phyloP scores from a whole-genome alignment of 2,797 vertebrate genomes.

The Rousettus madagascariensis region DNA sequence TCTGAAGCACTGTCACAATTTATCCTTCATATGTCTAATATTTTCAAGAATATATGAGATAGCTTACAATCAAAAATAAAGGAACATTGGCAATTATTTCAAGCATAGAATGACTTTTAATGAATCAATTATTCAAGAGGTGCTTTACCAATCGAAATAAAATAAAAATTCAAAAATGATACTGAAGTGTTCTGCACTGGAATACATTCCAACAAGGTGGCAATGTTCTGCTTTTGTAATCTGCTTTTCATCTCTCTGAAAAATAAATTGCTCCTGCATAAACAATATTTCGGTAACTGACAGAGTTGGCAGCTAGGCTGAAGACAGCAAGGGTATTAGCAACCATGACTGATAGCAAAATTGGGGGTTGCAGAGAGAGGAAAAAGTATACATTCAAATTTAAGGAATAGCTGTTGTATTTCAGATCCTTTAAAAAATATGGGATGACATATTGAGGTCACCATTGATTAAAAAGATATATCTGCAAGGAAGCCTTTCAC shows the following conservation, averaged over 20 bases:
- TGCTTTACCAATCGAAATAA: conserved; percentile 55
- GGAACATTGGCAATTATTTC: neutral
- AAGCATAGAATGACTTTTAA: conserved; percentile 18
- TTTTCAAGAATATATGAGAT: neutral
- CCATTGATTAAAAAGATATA: conserved; percentile 54
- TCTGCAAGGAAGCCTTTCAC: neutral
- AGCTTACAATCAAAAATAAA: neutral
- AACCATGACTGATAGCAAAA: conserved; percentile 69
- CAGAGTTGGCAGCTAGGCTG: conserved; percentile 61
- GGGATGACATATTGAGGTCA: conserved; percentile 72
- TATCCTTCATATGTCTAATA: neutral
- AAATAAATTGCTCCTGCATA: conserved; percentile 61
- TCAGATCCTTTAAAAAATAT: conserved; percentile 50
- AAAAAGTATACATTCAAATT: conserved; percentile 59
- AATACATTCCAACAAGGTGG: neutral
- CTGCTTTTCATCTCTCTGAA: conserved; percentile 63
- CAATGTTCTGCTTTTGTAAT: conserved; percentile 36
- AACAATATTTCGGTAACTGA: conserved; percentile 67
- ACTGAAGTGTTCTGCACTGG: neutral
- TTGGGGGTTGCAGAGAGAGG: conserved; percentile 41
- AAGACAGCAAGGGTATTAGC: conserved; percentile 59
- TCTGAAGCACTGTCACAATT: neutral
- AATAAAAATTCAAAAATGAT: conserved; percentile 60
- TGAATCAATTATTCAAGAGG: conserved; percentile 50
- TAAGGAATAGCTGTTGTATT: conserved; percentile 44